Evolutionary conservation across 2,888 invertebrate species (phyloP), one percentile per base, ranked within the genome.

Genomic region (Drepanosiphum platanoidis): DNA sequence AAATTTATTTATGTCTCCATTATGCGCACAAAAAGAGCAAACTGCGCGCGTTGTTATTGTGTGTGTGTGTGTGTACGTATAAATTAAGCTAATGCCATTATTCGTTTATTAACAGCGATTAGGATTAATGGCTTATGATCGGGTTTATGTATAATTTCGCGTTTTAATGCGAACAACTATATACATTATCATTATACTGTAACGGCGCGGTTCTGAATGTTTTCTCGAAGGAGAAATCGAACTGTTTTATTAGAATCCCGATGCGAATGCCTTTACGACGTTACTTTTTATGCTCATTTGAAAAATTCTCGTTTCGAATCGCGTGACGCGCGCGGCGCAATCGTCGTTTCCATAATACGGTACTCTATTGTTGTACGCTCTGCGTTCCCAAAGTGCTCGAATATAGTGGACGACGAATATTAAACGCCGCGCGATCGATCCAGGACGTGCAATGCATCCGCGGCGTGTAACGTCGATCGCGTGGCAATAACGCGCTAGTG

Each of bases 71-170:
- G 13, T 32, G 32, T 11, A 36, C 34, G 34, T 52, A 68, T 18
- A 80, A n/a, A 70, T 70, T 70, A 80, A 70, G 80, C 70, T 22
- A 68, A 79, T 80, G 52, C 18, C n/a, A n/a, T 9, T 46, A 34
- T 58, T 36, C 11, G 27, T 80, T 80, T 70, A 70, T 52, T 58
- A 36, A 70, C 34, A 36, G 11, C 36, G 34, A 68, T 70, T 52
- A 80, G 52, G 5, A 80, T 79, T 79, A 68, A 68, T 79, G 27
- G 46, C 34, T 79, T 68, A 36, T 18, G 68, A 79, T 79, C 1
- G 34, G 34, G 68, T 52, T 34, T 32, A 18, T 34, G 34, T 66
- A 68, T n/a, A 32, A 66, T 79, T 79, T 32, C 22, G 39, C 18
- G 64, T 78, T 42, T 64, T 66, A 79, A 66, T 42, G 66, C 30